Percentiles rank a stretch among this genome's conserved stretches.
Conservation (phyloP, 1,140 invertebrate species). For the Armadillidium nasatum region DNA sequence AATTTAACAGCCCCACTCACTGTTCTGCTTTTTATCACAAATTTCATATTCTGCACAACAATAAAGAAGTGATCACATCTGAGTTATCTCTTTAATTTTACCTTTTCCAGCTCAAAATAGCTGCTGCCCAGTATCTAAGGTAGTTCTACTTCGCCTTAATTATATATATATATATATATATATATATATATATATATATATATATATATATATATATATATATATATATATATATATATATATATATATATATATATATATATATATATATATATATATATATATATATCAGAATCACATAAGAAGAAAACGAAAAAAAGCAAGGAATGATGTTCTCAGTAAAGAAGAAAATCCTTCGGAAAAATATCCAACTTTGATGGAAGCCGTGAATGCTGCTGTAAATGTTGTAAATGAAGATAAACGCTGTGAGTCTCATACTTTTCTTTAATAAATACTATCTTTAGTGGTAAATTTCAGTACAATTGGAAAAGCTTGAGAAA, state of each 20-base stretch:
- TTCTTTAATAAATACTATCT: conserved; percentile 7
- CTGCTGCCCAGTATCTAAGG: too few relatives aligned
- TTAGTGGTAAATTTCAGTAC: background rate
- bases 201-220: background rate
- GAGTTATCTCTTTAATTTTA: too few relatives aligned
- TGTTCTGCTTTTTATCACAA: too few relatives aligned
- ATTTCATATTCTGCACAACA: too few relatives aligned
- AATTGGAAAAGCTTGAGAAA: too few relatives aligned
- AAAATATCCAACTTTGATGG: background rate
- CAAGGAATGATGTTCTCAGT: too few relatives aligned
- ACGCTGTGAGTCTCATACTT: background rate
- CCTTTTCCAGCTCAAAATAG: too few relatives aligned
- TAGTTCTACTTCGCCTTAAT: too few relatives aligned
- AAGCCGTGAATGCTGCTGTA: background rate
- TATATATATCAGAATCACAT: background rate
- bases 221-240: conserved; percentile 13
- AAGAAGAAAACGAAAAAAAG: background rate
- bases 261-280: conserved; percentile 24
- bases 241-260: conserved; percentile 23
- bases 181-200: too few relatives aligned
- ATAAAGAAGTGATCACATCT: too few relatives aligned
- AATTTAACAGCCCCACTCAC: too few relatives aligned
- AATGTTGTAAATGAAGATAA: conserved; percentile 19
- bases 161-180: too few relatives aligned
- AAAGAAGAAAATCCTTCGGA: background rate